phyloP scores from a whole-genome alignment of 1,140 invertebrate genomes.

The Drosophila subobscura region DNA sequence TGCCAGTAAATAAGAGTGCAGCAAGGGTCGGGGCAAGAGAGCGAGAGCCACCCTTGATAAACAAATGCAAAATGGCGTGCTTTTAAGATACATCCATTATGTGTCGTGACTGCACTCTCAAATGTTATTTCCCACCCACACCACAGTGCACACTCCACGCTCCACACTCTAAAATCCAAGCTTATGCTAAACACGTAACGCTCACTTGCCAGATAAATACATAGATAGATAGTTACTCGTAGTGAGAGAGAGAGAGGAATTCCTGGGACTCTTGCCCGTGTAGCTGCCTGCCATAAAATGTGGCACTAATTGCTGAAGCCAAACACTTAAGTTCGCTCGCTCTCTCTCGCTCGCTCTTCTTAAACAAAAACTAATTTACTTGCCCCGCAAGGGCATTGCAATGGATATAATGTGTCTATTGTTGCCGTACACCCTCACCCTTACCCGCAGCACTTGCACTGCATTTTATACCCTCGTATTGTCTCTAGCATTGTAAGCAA shows the following conservation, averaged over 20 bases:
- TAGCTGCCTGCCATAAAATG: slow-evolving; percentile 51
- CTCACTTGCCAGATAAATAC: slow-evolving; percentile 4
- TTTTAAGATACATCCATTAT: slow-evolving; percentile 55
- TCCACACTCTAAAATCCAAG: slow-evolving; percentile 6
- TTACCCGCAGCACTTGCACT: slow-evolving; percentile 42
- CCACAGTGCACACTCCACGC: background rate
- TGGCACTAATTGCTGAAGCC: slow-evolving; percentile 65
- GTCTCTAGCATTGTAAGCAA: slow-evolving; percentile 22
- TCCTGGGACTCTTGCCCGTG: slow-evolving; percentile 7
- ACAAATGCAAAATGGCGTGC: slow-evolving; percentile 61
- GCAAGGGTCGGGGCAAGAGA: background rate
- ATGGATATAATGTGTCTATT: slow-evolving; percentile 37
- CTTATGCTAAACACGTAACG: slow-evolving; percentile 48
- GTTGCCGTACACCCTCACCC: background rate
- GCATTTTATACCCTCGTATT: slow-evolving; percentile 31
- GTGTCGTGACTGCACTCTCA: slow-evolving; percentile 38
- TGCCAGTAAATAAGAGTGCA: slow-evolving; percentile 3
- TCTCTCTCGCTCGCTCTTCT: background rate
- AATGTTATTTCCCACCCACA: background rate
- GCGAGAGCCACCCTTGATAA: slow-evolving; percentile 33
- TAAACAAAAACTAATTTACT: slow-evolving; percentile 53
- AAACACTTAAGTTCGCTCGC: slow-evolving; percentile 30
- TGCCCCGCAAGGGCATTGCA: slow-evolving; percentile 44
- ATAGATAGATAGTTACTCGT: no score
- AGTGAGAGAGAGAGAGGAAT: background rate